Conservation (phyloP, 2,888 invertebrate species). For the Pecten maximus region DNA sequence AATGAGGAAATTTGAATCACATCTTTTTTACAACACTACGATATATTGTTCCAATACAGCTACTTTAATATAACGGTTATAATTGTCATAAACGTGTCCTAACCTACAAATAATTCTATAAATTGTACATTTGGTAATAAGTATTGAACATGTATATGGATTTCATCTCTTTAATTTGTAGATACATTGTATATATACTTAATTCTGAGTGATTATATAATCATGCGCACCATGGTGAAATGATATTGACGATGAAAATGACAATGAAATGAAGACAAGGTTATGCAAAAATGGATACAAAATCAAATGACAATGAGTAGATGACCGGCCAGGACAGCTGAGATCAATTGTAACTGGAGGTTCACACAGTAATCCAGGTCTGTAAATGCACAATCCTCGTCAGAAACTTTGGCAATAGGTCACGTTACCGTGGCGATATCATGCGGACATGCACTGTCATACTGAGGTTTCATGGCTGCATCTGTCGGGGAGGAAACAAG, state of each 20-base stretch:
- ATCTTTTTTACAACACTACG: not conserved
- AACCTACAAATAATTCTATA: not conserved
- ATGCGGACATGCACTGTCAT: conserved; percentile 57
- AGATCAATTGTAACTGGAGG: conserved; percentile 9
- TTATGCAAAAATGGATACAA: not conserved
- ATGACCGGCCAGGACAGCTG: not conserved
- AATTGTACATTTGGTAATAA: not conserved
- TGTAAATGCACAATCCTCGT: conserved; percentile 1
- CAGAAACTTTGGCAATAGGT: not conserved
- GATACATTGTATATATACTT: not conserved
- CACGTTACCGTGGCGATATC: not conserved
- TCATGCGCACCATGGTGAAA: not conserved
- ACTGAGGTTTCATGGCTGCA: conserved; percentile 76
- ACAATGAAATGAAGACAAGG: not conserved
- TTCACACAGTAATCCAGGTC: not conserved
- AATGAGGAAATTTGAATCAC: not conserved
- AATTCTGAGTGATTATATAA: not conserved
- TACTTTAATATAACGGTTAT: not conserved
- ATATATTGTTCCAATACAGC: not conserved
- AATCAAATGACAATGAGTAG: not conserved
- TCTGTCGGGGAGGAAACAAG: conserved; percentile 66
- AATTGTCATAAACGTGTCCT: not conserved
- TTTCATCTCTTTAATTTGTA: not conserved
- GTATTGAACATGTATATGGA: not conserved
- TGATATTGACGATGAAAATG: not conserved